Percentiles rank a stretch among this genome's conserved stretches.
Evolutionary conservation across 2,113 vertebrate genomes (phyloP).

Genomic region (Pangasianodon gigas): DNA sequence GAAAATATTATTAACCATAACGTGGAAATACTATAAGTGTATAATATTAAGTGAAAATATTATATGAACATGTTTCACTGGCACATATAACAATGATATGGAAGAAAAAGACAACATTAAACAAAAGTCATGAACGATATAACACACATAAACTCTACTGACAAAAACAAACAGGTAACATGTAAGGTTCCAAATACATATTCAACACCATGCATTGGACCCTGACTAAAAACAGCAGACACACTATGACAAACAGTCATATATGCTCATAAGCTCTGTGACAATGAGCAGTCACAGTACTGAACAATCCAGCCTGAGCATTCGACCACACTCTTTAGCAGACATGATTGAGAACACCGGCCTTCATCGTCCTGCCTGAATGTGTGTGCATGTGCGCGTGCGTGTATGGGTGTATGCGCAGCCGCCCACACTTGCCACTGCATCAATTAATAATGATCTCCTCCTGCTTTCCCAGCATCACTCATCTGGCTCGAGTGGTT

Average conservation of each 20-base stretch:
- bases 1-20: neutral
- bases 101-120: neutral
- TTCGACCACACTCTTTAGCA: constrained; percentile 45
- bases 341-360: constrained; percentile 35
- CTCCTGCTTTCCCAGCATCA: constrained; percentile 57
- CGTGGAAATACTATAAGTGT: neutral
- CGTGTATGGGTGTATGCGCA: constrained; percentile 19
- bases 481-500: constrained; percentile 57
- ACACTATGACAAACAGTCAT: neutral
- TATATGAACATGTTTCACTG: neutral
- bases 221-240: constrained; percentile 30
- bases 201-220: neutral
- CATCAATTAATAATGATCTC: constrained; percentile 61
- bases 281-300: constrained; percentile 24
- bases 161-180: neutral
- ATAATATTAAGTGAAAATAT: neutral
- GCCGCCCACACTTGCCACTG: constrained; percentile 60
- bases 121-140: neutral
- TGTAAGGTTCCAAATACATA: neutral
- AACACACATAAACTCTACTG: neutral
- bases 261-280: constrained; percentile 11
- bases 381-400: neutral
- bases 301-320: constrained; percentile 28
- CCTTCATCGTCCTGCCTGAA: constrained; percentile 38
- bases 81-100: neutral